Conservation (phyloP, 2,113 vertebrate species). For the Microcebus murinus region DNA sequence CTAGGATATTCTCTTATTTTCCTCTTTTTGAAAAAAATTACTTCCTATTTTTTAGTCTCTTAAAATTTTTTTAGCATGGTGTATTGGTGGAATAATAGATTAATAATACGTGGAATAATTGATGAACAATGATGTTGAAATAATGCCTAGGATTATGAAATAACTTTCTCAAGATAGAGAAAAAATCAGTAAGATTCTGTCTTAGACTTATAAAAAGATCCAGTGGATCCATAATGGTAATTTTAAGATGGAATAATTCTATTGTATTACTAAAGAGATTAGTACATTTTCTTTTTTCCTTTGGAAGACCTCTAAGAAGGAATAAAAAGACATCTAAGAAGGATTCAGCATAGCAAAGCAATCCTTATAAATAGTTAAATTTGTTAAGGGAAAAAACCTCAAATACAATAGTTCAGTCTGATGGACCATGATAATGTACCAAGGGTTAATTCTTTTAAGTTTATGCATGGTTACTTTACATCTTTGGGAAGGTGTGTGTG, state of each 20-base stretch:
- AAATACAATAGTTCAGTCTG: not conserved
- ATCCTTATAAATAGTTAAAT: not conserved
- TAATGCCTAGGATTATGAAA: slow-evolving; percentile 13
- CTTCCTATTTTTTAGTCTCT: slow-evolving; percentile 24
- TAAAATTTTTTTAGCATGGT: not conserved
- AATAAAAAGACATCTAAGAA: not conserved
- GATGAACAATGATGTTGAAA: not conserved
- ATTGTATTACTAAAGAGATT: not conserved
- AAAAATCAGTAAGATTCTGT: not conserved
- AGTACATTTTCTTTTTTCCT: not conserved
- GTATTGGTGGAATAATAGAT: too few relatives aligned
- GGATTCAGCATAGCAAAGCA: not conserved
- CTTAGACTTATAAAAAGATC: not conserved
- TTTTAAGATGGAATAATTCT: not conserved
- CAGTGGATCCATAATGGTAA: not conserved
- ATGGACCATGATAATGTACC: not conserved
- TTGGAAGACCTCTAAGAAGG: not conserved
- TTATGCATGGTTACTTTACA: not conserved
- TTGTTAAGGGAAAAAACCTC: not conserved
- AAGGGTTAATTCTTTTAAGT: not conserved
- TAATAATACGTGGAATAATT: not conserved
- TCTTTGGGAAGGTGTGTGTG: not conserved
- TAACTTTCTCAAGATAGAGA: not conserved
- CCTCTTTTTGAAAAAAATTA: not conserved
- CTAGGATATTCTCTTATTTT: not conserved